A percentile compares a stretch with the other conserved stretches of the same genome.
These are phyloP conservation scores for Ascidia mentula DNA, from an alignment of 23 tunicate species.

Conservation along the genomic window DNA sequence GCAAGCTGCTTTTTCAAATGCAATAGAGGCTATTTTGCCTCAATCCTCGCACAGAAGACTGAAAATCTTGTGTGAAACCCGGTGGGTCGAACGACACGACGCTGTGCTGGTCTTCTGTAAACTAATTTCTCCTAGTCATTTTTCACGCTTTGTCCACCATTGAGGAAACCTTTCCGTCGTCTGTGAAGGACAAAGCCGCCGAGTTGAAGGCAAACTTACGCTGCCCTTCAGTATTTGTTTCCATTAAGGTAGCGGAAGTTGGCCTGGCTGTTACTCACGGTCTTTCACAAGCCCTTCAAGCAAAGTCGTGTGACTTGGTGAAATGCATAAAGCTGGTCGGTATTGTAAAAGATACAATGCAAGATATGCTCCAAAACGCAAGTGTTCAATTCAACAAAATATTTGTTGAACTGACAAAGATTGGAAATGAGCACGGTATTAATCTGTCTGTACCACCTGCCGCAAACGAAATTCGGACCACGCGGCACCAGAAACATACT, in stretches of 20 bases:
- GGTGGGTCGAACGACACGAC: background rate
- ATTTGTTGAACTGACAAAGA: no score
- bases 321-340: no score
- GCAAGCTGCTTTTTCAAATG: no score
- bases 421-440: no score
- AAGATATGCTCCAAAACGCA: no score
- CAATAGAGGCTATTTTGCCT: no score
- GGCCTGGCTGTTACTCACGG: background rate
- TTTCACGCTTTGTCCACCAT: background rate
- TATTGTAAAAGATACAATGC: no score
- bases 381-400: no score
- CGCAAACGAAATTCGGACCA: no score
- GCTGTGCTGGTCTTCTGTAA: background rate
- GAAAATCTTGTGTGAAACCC: background rate
- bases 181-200: background rate
- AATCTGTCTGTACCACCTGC: no score
- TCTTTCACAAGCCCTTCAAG: background rate
- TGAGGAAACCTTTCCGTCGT: background rate
- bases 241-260: background rate
- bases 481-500: no score
- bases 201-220: background rate
- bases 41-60: no score
- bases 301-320: background rate
- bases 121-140: background rate
- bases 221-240: background rate